Percentiles rank a stretch among this genome's conserved stretches.
Conservation (phyloP, 2,888 invertebrate species). For the Heliconius charithonia region DNA sequence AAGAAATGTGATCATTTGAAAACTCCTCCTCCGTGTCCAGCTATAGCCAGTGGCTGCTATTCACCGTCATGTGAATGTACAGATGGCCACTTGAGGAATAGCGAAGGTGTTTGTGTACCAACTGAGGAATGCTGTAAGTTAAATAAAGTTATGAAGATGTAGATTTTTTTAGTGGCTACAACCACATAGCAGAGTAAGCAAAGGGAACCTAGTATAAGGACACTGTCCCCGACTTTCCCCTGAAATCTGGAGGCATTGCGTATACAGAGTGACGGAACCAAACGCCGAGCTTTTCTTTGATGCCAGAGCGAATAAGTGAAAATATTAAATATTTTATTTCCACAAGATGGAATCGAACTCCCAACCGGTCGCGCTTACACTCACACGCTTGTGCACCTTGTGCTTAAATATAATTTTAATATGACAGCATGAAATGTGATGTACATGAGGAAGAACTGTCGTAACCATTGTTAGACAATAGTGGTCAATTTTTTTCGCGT, state of each 20-base stretch:
- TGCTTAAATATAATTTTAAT: too few relatives aligned
- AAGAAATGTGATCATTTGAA: constrained; percentile 11
- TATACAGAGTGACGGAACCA: neutral
- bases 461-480: too few relatives aligned
- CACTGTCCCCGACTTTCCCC: neutral
- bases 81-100: neutral
- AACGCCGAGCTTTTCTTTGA: neutral
- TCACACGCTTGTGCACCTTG: too few relatives aligned
- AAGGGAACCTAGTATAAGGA: neutral
- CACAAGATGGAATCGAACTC: too few relatives aligned
- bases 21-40: neutral
- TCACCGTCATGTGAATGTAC: neutral
- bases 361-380: too few relatives aligned
- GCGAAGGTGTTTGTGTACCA: neutral
- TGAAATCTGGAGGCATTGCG: neutral
- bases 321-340: too few relatives aligned
- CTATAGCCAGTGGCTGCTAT: neutral
- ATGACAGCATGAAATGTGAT: too few relatives aligned
- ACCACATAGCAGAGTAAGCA: too few relatives aligned
- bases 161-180: too few relatives aligned
- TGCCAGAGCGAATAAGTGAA: too few relatives aligned
- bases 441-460: too few relatives aligned
- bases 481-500: too few relatives aligned
- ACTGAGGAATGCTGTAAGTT: neutral
- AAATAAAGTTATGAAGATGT: neutral